A percentile compares a stretch with the other conserved stretches of the same genome.
phyloP scores from a whole-genome alignment of 2,888 invertebrate species.

The Acleris cristana region DNA sequence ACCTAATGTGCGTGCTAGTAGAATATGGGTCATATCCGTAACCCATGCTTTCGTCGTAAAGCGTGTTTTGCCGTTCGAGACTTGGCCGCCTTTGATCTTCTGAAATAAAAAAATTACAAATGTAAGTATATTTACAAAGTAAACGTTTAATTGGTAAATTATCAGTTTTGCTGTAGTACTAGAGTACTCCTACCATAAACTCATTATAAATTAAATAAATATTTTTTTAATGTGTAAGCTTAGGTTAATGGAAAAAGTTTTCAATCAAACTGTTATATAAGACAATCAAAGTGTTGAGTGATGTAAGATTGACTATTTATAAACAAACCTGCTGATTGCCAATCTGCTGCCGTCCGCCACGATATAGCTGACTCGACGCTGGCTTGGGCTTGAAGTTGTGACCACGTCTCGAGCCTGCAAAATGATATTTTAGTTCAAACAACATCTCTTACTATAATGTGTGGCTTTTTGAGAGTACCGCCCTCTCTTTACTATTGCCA shows the following conservation, averaged over 20 bases:
- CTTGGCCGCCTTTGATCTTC: slow-evolving; percentile 87
- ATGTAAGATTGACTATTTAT: background rate
- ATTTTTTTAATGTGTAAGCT: no score
- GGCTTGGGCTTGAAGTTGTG: slow-evolving; percentile 74
- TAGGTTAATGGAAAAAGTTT: no score
- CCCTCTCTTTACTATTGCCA: background rate
- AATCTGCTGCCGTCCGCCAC: slow-evolving; percentile 78
- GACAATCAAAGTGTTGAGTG: no score
- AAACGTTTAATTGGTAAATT: no score
- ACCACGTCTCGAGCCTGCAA: slow-evolving; percentile 76
- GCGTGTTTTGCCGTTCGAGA: slow-evolving; percentile 90
- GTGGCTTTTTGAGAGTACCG: background rate
- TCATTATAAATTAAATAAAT: no score
- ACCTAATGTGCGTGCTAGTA: slow-evolving; percentile 72
- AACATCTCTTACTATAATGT: no score
- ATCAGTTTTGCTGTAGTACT: no score
- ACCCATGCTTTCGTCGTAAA: slow-evolving; percentile 88
- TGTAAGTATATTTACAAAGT: background rate
- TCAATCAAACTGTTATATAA: no score
- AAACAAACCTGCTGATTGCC: slow-evolving; percentile 73
- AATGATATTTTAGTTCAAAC: background rate
- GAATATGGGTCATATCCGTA: slow-evolving; percentile 78
- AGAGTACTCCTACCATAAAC: no score
- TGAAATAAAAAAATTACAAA: slow-evolving; percentile 47
- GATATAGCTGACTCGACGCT: slow-evolving; percentile 79